These are phyloP conservation scores for Drosophila glabriapex DNA, from an alignment of 2,888 invertebrate species.

Conservation along the genomic window DNA sequence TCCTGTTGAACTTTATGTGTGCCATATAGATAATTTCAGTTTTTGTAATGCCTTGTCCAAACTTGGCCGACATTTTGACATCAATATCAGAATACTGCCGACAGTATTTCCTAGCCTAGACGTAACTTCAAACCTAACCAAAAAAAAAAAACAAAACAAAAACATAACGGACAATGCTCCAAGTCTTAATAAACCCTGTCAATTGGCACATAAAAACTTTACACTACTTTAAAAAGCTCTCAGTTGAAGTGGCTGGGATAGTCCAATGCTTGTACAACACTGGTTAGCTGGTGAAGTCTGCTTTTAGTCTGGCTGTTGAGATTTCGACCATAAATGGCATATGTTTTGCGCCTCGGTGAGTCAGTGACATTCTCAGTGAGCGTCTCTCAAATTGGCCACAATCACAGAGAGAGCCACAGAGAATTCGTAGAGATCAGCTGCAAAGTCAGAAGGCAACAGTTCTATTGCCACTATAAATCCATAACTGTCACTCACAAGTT, in stretches of 20 bases:
- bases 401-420: constrained; percentile 11
- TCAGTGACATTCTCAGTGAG: constrained; percentile 76
- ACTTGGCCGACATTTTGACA: constrained; percentile 14
- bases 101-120: constrained; percentile 9
- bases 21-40: background rate
- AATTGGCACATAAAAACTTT: constrained; percentile 58
- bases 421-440: constrained; percentile 7
- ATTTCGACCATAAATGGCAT: constrained; percentile 70
- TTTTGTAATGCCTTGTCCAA: background rate
- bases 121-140: constrained; percentile 1
- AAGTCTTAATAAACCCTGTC: constrained; percentile 40
- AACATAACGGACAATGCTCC: background rate
- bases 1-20: background rate
- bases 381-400: constrained; percentile 52
- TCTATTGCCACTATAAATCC: constrained; percentile 77
- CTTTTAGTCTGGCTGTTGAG: constrained; percentile 58
- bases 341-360: constrained; percentile 59
- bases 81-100: background rate
- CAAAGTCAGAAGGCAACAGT: constrained; percentile 24
- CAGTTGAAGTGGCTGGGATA: constrained; percentile 26
- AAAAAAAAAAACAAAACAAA: background rate
- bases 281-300: constrained; percentile 29
- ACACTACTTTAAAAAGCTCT: constrained; percentile 57
- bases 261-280: constrained; percentile 46
- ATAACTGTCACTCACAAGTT: constrained; percentile 76